These are phyloP conservation scores for Chironomus tepperi DNA, from an alignment of 1,140 invertebrate genomes.

Conservation along the genomic window DNA sequence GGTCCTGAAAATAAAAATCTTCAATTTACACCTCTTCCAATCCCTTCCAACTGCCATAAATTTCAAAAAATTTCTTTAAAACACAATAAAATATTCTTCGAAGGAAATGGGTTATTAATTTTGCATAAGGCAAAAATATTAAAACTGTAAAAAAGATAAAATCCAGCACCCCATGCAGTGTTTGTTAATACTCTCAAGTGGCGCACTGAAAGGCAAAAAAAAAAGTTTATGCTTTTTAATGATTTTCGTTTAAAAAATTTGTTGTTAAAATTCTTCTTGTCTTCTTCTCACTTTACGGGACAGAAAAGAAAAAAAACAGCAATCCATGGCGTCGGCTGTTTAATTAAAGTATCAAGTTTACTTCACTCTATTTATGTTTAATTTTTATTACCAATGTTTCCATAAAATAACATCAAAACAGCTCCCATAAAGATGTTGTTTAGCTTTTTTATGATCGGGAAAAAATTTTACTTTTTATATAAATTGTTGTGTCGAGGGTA, in stretches of 20 bases:
- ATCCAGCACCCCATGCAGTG: neutral
- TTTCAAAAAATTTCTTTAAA: too few species aligned
- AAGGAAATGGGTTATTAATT: constrained; percentile 18
- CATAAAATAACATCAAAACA: constrained; percentile 10
- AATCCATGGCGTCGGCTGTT: constrained; percentile 15
- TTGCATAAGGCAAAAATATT: constrained; percentile 15
- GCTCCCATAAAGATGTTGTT: constrained; percentile 15
- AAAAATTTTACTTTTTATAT: neutral
- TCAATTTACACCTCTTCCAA: too few species aligned
- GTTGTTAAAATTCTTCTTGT: too few species aligned
- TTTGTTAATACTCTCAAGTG: neutral
- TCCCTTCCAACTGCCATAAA: too few species aligned
- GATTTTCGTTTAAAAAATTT: neutral
- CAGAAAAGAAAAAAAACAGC: too few species aligned
- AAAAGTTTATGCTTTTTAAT: neutral
- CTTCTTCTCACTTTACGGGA: neutral
- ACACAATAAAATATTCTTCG: too few species aligned
- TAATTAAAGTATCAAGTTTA: constrained; percentile 10
- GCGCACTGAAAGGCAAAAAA: neutral
- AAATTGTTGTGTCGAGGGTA: too few species aligned
- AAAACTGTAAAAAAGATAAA: neutral
- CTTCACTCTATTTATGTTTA: neutral
- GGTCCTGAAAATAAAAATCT: too few species aligned
- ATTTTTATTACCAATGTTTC: constrained; percentile 1
- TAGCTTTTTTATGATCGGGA: neutral